A percentile compares a stretch with the other conserved stretches of the same genome.
Evolutionary conservation across 2,888 invertebrate species (phyloP).

Genomic region (Balanococcus diminutus): DNA sequence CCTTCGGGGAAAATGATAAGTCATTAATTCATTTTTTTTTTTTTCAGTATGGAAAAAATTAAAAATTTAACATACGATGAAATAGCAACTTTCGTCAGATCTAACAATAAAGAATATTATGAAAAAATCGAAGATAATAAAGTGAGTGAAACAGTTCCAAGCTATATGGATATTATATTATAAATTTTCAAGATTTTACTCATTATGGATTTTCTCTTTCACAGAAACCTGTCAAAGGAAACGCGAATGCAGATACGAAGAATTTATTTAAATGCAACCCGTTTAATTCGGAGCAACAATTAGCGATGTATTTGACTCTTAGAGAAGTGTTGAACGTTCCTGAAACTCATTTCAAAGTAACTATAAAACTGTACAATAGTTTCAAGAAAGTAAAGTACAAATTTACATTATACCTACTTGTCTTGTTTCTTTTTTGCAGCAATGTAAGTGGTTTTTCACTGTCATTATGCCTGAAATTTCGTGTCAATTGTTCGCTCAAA

Average conservation of each 20-base stretch:
- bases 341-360: slow-evolving; percentile 32
- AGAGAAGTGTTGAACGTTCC: slow-evolving; percentile 33
- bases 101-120: slow-evolving; percentile 39
- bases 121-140: background rate
- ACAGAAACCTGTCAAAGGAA: background rate
- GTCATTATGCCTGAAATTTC: slow-evolving; percentile 36
- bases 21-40: background rate
- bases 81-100: slow-evolving; percentile 26
- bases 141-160: background rate
- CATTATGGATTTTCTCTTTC: background rate
- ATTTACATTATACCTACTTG: no score
- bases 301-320: slow-evolving; percentile 45
- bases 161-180: background rate
- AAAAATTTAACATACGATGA: background rate
- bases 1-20: background rate
- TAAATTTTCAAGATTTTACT: background rate
- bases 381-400: background rate
- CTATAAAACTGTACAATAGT: no score
- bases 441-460: slow-evolving; percentile 41
- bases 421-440: slow-evolving; percentile 5
- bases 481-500: slow-evolving; percentile 41
- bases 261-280: slow-evolving; percentile 51
- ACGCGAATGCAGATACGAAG: background rate
- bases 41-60: slow-evolving; percentile 49
- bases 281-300: slow-evolving; percentile 45